Evolutionary conservation across 2,888 invertebrate genomes (phyloP), one percentile per base, ranked within the genome.

Genomic region (Drosophila histrio): DNA sequence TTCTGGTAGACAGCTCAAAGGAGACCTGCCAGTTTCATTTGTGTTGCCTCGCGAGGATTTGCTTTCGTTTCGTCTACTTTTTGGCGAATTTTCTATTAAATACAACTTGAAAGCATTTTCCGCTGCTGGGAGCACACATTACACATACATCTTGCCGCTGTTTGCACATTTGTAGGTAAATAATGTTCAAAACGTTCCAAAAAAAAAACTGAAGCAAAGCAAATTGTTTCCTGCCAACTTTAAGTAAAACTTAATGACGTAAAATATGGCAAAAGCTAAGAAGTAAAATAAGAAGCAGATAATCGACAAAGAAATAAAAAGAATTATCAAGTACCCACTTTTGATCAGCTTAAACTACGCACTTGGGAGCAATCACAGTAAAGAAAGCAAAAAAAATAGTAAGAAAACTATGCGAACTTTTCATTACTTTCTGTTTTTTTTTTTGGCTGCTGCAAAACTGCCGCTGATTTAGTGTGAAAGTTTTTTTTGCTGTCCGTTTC

Each of bases 381-480:
- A 65, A 58, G 53, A 57, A 60, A 56, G 28, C 44, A 22, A 60
- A 39, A 53, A 72, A 38, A 47, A 60, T 58, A 56, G 26, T 38
- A 50, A 70, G 54, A 61, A 71, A 79, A 66, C 70, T 78, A 67
- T 74, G 67, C 67, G 17, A 81, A 74, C 77, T 70, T 71, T 77
- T 70, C 61, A 63, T 69, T 50, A 34, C 50, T 58, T 52, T 9
- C 50, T 58, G 47, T 9, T 32, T 32, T 30, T 9, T 47, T 30
- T 32, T 41, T 24, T 22, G 41, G n/a, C 8, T 32, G 5, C 9
- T 38, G 15, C 19, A 41, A 64, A 59, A 61, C 79, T 85, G 85
- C 44, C 73, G 63, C 83, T 84, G 88, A 84, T 84, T 84, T 84
- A 84, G 88, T 84, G 88, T 80, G 69, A 86, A 84, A 84, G 78